Evolutionary conservation across 2,797 vertebrate species (phyloP), one percentile per base, ranked within the genome.

Genomic region (Alca torda): DNA sequence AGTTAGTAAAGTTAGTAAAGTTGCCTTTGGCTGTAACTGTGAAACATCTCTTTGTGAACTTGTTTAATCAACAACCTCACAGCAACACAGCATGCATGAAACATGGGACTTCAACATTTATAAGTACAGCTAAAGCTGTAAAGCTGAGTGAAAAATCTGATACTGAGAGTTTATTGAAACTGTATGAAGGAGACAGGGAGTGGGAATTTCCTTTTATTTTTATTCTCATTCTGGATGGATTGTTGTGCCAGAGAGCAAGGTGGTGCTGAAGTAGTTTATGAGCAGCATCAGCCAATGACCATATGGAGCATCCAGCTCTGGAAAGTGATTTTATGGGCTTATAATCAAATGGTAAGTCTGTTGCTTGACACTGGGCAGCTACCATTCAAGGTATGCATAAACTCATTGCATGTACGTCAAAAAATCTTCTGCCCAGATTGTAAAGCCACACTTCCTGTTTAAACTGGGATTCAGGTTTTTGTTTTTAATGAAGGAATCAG

Each of bases 11-110:
- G 45, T 91, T 92, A 91, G 73, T 70, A 35, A 86, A 93, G 81
- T 64, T 90, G 74, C 81, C 65, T 91, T 93, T 94, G 92, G 89
- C 60, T 94, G 50, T 82, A 89, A 91, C 67, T 91, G 78, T 61
- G 64, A 92, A 94, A 92, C 79, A 76, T 89, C 65, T 87, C 88
- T 70, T 25, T 48, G 39, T 87, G 92, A 96, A 95, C 78, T 96
- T 90, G 64, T 84, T 95, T 87, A 75, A 86, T 95, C 75, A 91
- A 80, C 77, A 94, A 51, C 56, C 26, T 84, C 63, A 61, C 50
- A 84, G 74, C 86, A 86, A 39, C 75, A 72, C 51, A 86, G 87
- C 60, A 51, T 67, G 81, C 61, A 69, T 43, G 84, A 92, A 87
- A 73, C 54, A 53, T 20, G 65, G 77, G 75, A 75, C 64, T 90